These are phyloP conservation scores for Morphnarchus princeps DNA, from an alignment of 2,113 vertebrate genomes.

Conservation along the genomic window DNA sequence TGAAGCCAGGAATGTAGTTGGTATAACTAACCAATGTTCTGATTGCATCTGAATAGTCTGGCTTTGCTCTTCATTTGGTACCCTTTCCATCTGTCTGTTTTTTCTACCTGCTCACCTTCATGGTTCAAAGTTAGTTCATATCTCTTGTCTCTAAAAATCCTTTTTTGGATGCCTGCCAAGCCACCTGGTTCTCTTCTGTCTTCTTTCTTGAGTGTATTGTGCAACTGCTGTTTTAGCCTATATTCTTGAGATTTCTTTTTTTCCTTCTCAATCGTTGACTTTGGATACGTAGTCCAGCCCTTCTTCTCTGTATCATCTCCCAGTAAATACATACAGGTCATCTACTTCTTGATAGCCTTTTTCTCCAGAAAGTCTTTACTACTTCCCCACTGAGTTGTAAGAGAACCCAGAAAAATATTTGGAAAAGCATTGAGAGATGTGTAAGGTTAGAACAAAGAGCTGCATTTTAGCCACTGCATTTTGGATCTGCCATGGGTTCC, in stretches of 20 bases:
- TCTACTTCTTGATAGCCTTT: not conserved
- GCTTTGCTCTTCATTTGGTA: not conserved
- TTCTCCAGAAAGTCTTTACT: not conserved
- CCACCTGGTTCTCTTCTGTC: not conserved
- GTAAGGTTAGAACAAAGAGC: not conserved
- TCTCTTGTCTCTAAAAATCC: not conserved
- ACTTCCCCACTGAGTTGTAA: not conserved
- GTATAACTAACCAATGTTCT: not conserved
- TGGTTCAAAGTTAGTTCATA: constrained; percentile 14
- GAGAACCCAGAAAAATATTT: not conserved
- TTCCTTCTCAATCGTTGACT: not conserved
- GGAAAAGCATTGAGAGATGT: not conserved
- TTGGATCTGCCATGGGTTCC: not conserved
- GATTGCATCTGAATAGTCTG: not conserved
- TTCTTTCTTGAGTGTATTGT: not conserved
- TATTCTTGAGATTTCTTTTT: not conserved
- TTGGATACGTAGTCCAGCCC: not conserved
- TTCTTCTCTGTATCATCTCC: not conserved
- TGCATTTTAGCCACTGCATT: not conserved
- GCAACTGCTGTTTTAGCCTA: not conserved
- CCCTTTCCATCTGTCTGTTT: not conserved
- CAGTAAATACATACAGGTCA: not conserved
- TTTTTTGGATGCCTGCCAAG: constrained; percentile 7
- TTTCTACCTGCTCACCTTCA: not conserved
- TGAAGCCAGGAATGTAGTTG: not conserved